Evolutionary conservation across 2,888 invertebrate genomes (phyloP), one percentile per base, ranked within the genome.

Genomic region (Anthoptus insignis): DNA sequence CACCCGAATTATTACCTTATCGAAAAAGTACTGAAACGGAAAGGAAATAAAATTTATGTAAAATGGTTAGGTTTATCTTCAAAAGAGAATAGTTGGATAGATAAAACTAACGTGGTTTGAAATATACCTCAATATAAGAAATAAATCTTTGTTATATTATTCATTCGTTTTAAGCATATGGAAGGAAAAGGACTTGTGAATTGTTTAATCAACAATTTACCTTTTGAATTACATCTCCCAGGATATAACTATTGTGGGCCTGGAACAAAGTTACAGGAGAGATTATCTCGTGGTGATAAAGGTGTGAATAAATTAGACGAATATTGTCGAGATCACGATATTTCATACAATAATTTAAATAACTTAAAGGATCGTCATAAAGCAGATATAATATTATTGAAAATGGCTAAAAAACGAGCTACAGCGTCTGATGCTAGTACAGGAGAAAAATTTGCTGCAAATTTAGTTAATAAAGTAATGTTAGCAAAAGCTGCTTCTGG

Each of bases 371-470:
- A 69, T 49, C 71, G 83, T 49, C 76, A 83, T 68, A 67, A 71
- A 57, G 86, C 85, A 2, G 85, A 89, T 74, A 68, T 74, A 64
- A 29, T 71, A 21, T 70, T 86, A 11, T 71, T 74, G 13, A 73
- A 81, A 45, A 73, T 73, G 73, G 84, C 70, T n/a, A 59, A 82
- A 80, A 67, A 69, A 69, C 60, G 60, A 32, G 7, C 6, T 29
- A 47, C 22, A 22, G 57, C 53, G 1, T 11, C 50, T 8, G 56
- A 59, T 57, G 65, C 63, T 24, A 67, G 58, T 47, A 4, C 29
- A 13, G 53, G 59, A 1, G 60, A 67, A 57, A 67, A 65, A 39
- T 22, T 53, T 1, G 65, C 63, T 13, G 69, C 64, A 1, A 32
- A 27, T 53, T 13, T 64, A 49, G 66, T 66, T 27, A 56, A 27